Conservation (phyloP, 64 coral and sea anemone species). For the Montipora foliosa region DNA sequence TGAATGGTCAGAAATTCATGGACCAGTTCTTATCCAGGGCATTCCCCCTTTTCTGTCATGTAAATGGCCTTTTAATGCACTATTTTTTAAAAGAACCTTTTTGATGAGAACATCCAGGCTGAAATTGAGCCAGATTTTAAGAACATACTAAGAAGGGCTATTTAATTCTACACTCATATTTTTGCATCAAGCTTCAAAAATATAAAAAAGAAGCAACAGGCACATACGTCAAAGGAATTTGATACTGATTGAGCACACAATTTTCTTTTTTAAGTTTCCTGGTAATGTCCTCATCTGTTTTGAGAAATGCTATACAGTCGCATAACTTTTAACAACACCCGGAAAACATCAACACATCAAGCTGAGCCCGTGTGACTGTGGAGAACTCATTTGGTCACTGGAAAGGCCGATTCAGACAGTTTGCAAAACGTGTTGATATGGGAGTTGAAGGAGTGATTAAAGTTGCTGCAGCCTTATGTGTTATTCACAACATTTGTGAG, state of each 20-base stretch:
- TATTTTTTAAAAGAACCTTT: too few relatives aligned
- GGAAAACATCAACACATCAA: constrained; percentile 28
- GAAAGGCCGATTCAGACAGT: constrained; percentile 70
- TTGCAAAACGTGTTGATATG: constrained; percentile 53
- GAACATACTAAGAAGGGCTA: too few relatives aligned
- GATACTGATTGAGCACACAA: too few relatives aligned
- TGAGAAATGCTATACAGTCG: too few relatives aligned
- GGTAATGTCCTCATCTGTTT: too few relatives aligned
- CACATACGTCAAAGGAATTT: too few relatives aligned
- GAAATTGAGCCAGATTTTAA: too few relatives aligned
- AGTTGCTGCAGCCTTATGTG: constrained; percentile 44
- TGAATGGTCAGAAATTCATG: not conserved
- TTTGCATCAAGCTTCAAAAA: too few relatives aligned
- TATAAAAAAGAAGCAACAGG: too few relatives aligned
- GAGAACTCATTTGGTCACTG: not conserved
- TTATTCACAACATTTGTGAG: constrained; percentile 76
- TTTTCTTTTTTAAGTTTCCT: too few relatives aligned
- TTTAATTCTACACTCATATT: too few relatives aligned
- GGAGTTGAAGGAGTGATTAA: constrained; percentile 6
- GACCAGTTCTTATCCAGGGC: not conserved
- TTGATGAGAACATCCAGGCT: too few relatives aligned
- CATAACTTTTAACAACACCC: not conserved
- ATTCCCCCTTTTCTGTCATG: not conserved
- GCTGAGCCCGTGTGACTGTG: constrained; percentile 57
- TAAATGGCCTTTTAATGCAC: not conserved